Evolutionary conservation across 1,140 invertebrate genomes (phyloP).

Genomic region (Ceratosolen solmsi): DNA sequence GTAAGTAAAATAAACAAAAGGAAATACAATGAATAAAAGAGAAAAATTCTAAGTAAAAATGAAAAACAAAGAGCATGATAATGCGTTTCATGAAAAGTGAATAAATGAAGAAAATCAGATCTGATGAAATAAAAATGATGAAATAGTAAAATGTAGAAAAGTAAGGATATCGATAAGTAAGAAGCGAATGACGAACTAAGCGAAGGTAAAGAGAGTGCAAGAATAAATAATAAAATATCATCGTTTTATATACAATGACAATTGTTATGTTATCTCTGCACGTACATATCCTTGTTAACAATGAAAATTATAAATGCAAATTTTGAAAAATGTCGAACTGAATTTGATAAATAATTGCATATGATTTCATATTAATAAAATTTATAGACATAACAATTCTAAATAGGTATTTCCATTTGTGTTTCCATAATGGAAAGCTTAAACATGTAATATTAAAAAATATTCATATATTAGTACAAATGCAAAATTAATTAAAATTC

Average conservation of each 20-base stretch:
- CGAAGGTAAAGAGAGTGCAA: neutral
- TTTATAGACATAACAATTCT: too few relatives aligned
- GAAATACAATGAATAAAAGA: conserved; percentile 26
- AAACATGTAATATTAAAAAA: too few relatives aligned
- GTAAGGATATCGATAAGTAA: neutral
- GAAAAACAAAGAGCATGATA: neutral
- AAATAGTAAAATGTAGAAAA: neutral
- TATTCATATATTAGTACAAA: too few relatives aligned
- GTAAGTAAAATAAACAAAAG: conserved; percentile 31
- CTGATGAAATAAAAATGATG: neutral
- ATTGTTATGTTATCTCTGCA: neutral
- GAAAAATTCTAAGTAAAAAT: conserved; percentile 24
- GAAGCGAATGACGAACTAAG: conserved; percentile 43
- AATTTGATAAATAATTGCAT: too few relatives aligned
- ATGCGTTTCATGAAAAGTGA: neutral
- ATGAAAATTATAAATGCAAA: conserved; percentile 7
- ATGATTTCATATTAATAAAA: too few relatives aligned
- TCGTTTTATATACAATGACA: neutral
- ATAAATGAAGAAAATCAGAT: conserved; percentile 24
- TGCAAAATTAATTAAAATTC: too few relatives aligned
- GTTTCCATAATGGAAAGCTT: too few relatives aligned
- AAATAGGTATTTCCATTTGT: too few relatives aligned
- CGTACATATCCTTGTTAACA: neutral
- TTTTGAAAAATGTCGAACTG: neutral
- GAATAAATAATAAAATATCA: conserved; percentile 2